phyloP scores from a whole-genome alignment of 1,140 invertebrate genomes.

The Oreohelix idahoensis region DNA sequence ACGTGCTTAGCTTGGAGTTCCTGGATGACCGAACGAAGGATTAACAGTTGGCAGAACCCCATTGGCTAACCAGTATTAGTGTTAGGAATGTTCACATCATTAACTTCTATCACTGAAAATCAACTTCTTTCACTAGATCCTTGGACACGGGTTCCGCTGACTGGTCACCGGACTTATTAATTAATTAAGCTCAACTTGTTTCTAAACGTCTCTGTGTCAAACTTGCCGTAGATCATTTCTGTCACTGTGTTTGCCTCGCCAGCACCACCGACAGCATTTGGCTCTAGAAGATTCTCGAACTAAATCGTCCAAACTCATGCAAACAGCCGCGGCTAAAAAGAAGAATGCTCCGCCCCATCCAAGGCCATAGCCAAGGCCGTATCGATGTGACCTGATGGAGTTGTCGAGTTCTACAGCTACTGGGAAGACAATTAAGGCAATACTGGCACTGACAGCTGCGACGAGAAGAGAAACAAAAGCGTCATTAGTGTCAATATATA shows the following conservation, averaged over 20 bases:
- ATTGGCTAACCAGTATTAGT: no score
- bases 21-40: no score
- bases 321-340: slow-evolving; percentile 69
- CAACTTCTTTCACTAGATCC: no score
- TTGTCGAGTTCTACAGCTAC: slow-evolving; percentile 60
- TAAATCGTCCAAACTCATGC: slow-evolving; percentile 71
- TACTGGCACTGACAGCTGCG: slow-evolving; percentile 63
- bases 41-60: no score
- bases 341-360: slow-evolving; percentile 70
- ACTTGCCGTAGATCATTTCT: slow-evolving; percentile 57
- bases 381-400: slow-evolving; percentile 56
- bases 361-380: slow-evolving; percentile 69
- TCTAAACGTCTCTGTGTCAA: slow-evolving; percentile 45
- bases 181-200: neutral
- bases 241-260: slow-evolving; percentile 53
- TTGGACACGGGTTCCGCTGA: no score
- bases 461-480: slow-evolving; percentile 22
- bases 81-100: no score
- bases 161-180: neutral
- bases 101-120: no score
- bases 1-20: no score
- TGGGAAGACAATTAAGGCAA: slow-evolving; percentile 69
- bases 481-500: no score
- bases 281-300: slow-evolving; percentile 64
- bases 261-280: slow-evolving; percentile 62